Conservation (phyloP, 2,113 vertebrate species). For the Catagonus wagneri region DNA sequence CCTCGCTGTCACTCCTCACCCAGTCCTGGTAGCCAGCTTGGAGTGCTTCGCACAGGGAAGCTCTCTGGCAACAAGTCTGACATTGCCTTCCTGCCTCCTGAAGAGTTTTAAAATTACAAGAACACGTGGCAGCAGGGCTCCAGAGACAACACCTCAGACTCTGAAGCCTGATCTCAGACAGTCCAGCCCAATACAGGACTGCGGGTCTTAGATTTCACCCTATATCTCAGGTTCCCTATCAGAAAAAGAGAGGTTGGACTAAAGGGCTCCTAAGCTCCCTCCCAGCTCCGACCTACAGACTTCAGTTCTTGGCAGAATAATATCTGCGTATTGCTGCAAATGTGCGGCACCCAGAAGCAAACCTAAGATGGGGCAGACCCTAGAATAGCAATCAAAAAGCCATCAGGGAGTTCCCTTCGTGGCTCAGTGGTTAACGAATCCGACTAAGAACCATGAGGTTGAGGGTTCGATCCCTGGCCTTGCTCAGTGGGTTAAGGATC, state of each 20-base stretch:
- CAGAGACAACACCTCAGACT: neutral
- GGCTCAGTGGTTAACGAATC: too few relatives aligned
- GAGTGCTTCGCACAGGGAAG: neutral
- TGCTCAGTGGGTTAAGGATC: too few relatives aligned
- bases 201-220: conserved; percentile 52
- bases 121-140: neutral
- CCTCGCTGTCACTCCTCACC: neutral
- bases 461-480: too few relatives aligned
- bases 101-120: conserved; percentile 12
- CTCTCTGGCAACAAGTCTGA: neutral
- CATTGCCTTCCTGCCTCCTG: neutral
- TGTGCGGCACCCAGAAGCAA: neutral
- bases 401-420: conserved; percentile 2
- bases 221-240: conserved; percentile 53
- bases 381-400: conserved; percentile 36
- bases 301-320: conserved; percentile 26
- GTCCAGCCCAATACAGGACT: conserved; percentile 28
- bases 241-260: conserved; percentile 53
- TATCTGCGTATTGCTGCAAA: neutral
- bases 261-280: conserved; percentile 13
- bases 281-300: conserved; percentile 42
- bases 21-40: neutral
- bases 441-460: too few relatives aligned
- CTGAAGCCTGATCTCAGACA: neutral
- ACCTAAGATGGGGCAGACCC: neutral